phyloP scores from a whole-genome alignment of 2,888 invertebrate genomes.

The Rutpela maculata region DNA sequence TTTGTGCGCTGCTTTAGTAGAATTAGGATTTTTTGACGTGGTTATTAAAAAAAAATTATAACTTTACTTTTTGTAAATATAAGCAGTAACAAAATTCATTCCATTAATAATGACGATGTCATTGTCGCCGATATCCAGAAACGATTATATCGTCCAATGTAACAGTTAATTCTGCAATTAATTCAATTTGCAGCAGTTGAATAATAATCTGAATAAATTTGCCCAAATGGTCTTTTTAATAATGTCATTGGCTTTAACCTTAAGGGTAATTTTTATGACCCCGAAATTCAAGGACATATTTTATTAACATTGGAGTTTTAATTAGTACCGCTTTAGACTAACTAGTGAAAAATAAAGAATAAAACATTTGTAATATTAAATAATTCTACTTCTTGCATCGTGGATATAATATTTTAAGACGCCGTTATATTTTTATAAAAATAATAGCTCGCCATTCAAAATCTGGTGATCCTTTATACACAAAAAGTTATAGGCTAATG shows the following conservation, averaged over 20 bases:
- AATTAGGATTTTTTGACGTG: too few relatives aligned
- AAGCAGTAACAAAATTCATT: too few relatives aligned
- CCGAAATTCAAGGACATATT: neutral
- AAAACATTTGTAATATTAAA: neutral
- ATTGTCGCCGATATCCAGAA: neutral
- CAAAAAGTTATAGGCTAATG: too few relatives aligned
- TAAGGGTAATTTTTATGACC: constrained; percentile 29
- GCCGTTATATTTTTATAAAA: too few relatives aligned
- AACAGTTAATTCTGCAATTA: neutral
- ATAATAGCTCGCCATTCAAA: too few relatives aligned
- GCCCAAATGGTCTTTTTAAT: constrained; percentile 24
- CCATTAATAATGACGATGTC: neutral
- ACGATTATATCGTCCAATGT: neutral
- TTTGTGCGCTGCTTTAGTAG: too few relatives aligned
- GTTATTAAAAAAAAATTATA: too few relatives aligned
- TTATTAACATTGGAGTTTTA: constrained; percentile 22
- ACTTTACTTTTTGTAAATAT: too few relatives aligned
- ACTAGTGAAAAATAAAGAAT: neutral
- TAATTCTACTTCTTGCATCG: neutral
- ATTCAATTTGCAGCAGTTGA: constrained; percentile 17
- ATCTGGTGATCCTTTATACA: too few relatives aligned
- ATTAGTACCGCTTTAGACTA: constrained; percentile 17
- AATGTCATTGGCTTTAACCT: constrained; percentile 28
- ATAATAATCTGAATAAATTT: constrained; percentile 25
- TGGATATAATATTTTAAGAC: neutral